Evolutionary conservation across 2,797 vertebrate species (phyloP), one percentile per base, ranked within the genome.

Genomic region (Centropyge bicolor): DNA sequence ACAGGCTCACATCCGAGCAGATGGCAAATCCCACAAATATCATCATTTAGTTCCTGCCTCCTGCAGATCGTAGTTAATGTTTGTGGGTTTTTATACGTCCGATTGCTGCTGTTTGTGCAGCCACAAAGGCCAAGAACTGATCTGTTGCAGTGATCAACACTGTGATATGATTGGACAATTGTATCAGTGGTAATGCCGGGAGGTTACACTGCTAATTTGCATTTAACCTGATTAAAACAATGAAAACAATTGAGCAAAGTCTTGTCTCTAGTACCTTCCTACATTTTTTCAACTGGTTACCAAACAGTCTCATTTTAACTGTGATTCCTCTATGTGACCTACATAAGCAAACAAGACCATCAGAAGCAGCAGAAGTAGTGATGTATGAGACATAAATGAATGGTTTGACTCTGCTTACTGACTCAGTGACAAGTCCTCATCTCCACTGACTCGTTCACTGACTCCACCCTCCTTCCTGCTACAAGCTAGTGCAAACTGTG

Each of bases 11-110:
- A 19, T 74, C 69, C 19, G 55, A 89, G 70, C 91, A 93, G 90
- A 92, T 89, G 90, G 87, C 43, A 65, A 78, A 89, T 81, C 90
- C 78, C 70, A 73, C 78, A 82, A 86, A 89, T 79, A 85, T 86
- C 73, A 80, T 83, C 35, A 48, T 76, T 78, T 55, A 36, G 45
- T 57, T 78, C 70, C 19, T 3, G 22, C 65, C 72, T 88, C 73
- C 55, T 19, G 65, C 54, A 36, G 76, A 31, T 78, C 57, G 7
- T 69, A 49, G 56, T 57, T 62, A 9, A 61, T 46, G 43, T 69
- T 77, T 46, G 52, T 48, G 31, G 55, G 59, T 35, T 22, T 36
- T 62, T 54, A 35, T 49, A 35, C 57, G 35, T 51, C 71, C 43
- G 35, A 59, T 24, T 24, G 41, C 10, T 66, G 35, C 45, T 76